These are phyloP conservation scores for Neomicropteryx cornuta DNA, from an alignment of 1,140 invertebrate species.

Conservation along the genomic window DNA sequence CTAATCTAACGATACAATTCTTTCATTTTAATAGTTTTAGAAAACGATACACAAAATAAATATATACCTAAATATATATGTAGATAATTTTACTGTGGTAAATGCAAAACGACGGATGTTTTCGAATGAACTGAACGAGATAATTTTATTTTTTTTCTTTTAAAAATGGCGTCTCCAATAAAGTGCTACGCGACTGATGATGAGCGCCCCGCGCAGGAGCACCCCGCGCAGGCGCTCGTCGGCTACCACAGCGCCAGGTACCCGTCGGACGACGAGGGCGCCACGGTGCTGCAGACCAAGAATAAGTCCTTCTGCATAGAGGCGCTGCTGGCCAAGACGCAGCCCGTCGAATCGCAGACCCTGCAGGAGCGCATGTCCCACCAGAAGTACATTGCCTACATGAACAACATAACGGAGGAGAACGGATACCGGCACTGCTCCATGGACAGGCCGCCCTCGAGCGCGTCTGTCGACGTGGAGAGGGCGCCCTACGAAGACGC, in stretches of 20 bases:
- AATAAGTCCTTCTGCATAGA: constrained; percentile 41
- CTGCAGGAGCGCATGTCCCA: constrained; percentile 29
- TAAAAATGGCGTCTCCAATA: not conserved
- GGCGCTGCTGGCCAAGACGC: constrained; percentile 29
- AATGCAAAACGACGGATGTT: not conserved
- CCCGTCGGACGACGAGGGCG: not conserved
- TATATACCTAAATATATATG: not conserved
- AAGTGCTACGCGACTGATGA: not conserved
- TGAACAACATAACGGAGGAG: constrained; percentile 29
- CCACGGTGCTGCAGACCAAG: constrained; percentile 5
- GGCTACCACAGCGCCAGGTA: not conserved
- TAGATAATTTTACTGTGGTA: not conserved
- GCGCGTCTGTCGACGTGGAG: not conserved
- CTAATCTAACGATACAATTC: too few species aligned
- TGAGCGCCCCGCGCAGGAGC: not conserved
- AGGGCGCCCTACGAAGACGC: not conserved
- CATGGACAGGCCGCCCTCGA: constrained; percentile 4
- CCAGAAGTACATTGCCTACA: constrained; percentile 33
- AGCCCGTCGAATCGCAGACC: constrained; percentile 15
- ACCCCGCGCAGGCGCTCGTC: not conserved
- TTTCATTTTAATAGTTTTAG: too few species aligned
- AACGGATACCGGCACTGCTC: constrained; percentile 20
- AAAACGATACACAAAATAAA: too few species aligned
- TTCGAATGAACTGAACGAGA: not conserved
- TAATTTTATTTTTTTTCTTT: not conserved